Base-by-base conservation (phyloP, 2,113 vertebrate genomes). In the Mus spicilegus region DNA sequence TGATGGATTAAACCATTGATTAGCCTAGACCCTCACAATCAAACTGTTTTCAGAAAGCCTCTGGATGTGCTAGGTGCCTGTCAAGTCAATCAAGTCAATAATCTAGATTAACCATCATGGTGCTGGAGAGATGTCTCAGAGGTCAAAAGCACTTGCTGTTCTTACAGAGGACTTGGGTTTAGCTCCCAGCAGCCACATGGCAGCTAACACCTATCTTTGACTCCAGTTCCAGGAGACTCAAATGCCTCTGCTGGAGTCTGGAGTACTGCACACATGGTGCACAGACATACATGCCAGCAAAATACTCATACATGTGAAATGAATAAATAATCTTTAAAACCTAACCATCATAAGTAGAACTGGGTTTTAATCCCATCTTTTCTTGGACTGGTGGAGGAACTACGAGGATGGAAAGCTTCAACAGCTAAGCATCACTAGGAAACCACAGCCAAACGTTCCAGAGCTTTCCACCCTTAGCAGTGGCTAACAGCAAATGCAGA, bases 321-420 rank as follows among this genome's bases (percentile, higher is more conserved):
- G 39, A 24, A 49, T 30, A 77, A 22, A 76, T 76, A 46, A 3
- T 61, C 39, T 39, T 84, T 16, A 26, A 39, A 39, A 26, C 26
- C 39, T 26, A 39, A 58, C 69, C 51, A 54, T 28, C 67, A 17
- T 75, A 63, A 65, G 56, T 24, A 49, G 28, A 95, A 89, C 70
- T 81, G 67, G 82, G 86, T 73, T 72, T 72, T 75, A 2, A 4
- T n/a, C 93, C 51, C 82, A 85, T 39, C n/a, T 69, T 77, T 88
- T 58, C 65, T 49, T 46, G 82, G 10, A 67, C 0, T 9, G 73
- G 56, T 26, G n/a, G 28, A 51, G 51, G 75, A 33, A 93, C 24
- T 17, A 39, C 33, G 5, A 90, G 56, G 30, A 91, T 30, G 63
- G 82, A 69, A 95, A 93, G 93, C 95, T 95, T 93, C 93, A 94